Base-by-base conservation (phyloP, 2,113 vertebrate species). In the Mastomys coucha region DNA sequence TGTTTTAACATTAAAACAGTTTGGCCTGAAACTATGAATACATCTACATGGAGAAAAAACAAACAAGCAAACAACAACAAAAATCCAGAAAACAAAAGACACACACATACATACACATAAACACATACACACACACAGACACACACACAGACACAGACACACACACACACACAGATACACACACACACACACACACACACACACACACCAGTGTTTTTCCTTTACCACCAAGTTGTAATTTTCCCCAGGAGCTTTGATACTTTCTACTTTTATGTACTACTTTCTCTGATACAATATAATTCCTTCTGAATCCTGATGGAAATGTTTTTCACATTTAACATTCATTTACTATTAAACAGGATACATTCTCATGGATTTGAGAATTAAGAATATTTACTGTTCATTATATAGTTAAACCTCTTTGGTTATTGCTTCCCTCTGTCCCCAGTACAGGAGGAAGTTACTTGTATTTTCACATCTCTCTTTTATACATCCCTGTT, bases 1-100 rank as follows among this genome's bases (percentile, higher is more conserved):
- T 65, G 5, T 93, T 92, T 98, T 96, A 97, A 91, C 97, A 96
- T 97, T 97, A 94, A 97, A 98, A 97, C 95, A 60, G 56, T 76
- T 96, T 89, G 96, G 69, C 97, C 91, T 96, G 88, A 95, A 87
- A 70, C 86, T 97, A 77, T 92, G 89, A 94, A 96, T 95, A 93
- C 11, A 98, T 95, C 86, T 96, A 95, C 36, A 3, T 33, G 91
- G 0, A 2, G 98, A 95, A 98, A 95, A 39, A 73, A 73, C 7
- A n/a, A 70, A n/a, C 33, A 70, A 53, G 12, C 51, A 53, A 72
- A 72, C 16, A 69, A 14, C 4, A 69, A 69, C 13, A 14, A 69
- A 33, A 67, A 33, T 31, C 65, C 28, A 6, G 67, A 69, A 69
- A 67, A 31, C 7, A 9, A 31, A 2, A 65, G 10, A 12, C 26